These are phyloP conservation scores for Philopedon plagiatum DNA, from an alignment of 2,888 invertebrate species.

Conservation along the genomic window DNA sequence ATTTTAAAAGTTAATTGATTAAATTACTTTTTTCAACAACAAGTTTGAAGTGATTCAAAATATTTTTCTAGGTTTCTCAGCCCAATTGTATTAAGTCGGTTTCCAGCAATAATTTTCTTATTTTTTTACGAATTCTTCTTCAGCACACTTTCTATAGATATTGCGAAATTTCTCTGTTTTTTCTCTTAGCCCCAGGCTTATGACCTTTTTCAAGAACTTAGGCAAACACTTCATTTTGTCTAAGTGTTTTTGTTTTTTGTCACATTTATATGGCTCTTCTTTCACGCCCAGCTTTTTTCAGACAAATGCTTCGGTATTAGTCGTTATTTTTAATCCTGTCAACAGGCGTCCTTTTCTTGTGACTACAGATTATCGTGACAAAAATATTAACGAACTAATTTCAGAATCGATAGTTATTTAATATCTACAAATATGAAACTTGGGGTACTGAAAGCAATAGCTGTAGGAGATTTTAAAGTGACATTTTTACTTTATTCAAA, in stretches of 20 bases:
- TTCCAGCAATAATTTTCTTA: not conserved
- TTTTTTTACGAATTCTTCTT: not conserved
- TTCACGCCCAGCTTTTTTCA: slow-evolving; percentile 33
- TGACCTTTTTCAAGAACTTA: slow-evolving; percentile 17
- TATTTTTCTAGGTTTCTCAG: too few species aligned
- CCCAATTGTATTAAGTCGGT: too few species aligned
- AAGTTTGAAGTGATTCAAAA: too few species aligned
- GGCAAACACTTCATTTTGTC: slow-evolving; percentile 37
- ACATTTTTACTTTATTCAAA: too few species aligned
- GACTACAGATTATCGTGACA: too few species aligned
- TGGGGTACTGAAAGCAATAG: too few species aligned
- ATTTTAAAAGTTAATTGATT: too few species aligned
- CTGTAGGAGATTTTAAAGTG: too few species aligned
- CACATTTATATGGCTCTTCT: slow-evolving; percentile 39
- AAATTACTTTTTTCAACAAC: too few species aligned
- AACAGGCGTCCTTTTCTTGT: not conserved
- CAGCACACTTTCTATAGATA: not conserved
- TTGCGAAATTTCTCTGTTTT: slow-evolving; percentile 20
- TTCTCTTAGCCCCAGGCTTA: not conserved
- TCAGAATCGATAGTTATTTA: too few species aligned
- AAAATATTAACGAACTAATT: too few species aligned
- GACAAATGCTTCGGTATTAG: slow-evolving; percentile 34
- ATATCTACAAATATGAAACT: too few species aligned
- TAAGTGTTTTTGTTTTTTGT: slow-evolving; percentile 46
- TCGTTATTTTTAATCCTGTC: slow-evolving; percentile 36